Conservation (phyloP, 2,113 vertebrate species). For the Crotalus horridus region DNA sequence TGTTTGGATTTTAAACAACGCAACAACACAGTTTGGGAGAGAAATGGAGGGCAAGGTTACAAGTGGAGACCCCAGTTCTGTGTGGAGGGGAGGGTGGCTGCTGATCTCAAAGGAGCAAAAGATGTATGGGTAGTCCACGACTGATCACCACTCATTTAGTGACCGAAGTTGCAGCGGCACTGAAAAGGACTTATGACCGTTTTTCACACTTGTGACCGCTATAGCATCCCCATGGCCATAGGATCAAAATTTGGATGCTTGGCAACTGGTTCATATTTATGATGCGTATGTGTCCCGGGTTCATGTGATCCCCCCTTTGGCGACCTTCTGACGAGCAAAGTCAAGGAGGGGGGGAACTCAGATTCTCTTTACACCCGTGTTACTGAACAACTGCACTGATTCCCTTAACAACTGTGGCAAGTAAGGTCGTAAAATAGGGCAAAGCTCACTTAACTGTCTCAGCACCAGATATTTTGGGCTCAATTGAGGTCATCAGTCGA, state of each 20-base stretch:
- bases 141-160: not conserved
- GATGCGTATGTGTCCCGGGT: not conserved
- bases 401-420: not conserved
- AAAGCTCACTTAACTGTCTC: not conserved
- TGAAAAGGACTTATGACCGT: not conserved
- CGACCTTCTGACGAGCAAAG: not conserved
- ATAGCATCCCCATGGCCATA: not conserved
- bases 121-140: not conserved
- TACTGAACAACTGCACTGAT: not conserved
- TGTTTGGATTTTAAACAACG: not conserved
- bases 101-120: not conserved
- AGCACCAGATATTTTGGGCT: not conserved
- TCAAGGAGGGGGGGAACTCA: not conserved
- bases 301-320: not conserved
- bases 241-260: not conserved
- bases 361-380: not conserved
- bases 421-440: not conserved
- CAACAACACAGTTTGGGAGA: not conserved
- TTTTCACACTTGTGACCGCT: not conserved
- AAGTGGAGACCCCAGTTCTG: not conserved
- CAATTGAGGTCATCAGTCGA: not conserved
- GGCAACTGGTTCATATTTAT: not conserved
- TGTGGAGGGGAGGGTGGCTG: not conserved
- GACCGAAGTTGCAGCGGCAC: not conserved
- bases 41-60: not conserved